Evolutionary conservation across 2,888 invertebrate genomes (phyloP).

Genomic region (Caprella mutica): DNA sequence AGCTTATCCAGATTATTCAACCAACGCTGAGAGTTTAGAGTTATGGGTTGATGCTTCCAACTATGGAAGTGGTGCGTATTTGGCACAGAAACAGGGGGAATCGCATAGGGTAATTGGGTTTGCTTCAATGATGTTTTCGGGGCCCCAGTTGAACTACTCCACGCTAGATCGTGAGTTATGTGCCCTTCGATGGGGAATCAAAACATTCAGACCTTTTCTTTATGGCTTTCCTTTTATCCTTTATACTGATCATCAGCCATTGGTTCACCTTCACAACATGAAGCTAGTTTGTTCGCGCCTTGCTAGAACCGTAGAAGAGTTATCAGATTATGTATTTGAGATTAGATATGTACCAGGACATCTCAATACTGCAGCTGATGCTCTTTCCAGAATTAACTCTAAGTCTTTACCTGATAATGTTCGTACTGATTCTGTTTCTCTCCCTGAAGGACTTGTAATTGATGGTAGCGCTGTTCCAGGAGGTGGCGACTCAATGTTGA

Average conservation of each 20-base stretch:
- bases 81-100: neutral
- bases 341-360: too few relatives aligned
- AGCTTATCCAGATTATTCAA: neutral
- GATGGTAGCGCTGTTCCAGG: too few relatives aligned
- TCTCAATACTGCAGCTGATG: too few relatives aligned
- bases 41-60: neutral
- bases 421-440: too few relatives aligned
- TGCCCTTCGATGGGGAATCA: neutral
- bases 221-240: neutral
- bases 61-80: neutral
- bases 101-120: neutral
- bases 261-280: too few relatives aligned
- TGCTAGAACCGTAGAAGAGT: too few relatives aligned
- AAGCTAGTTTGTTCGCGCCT: too few relatives aligned
- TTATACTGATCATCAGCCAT: conserved; percentile 1
- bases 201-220: neutral
- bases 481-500: too few relatives aligned
- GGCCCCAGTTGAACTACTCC: neutral
- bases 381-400: too few relatives aligned
- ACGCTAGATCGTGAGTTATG: neutral
- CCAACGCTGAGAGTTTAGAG: neutral
- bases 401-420: too few relatives aligned
- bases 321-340: too few relatives aligned
- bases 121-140: neutral
- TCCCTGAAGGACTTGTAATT: too few relatives aligned